Percentiles rank a stretch among this genome's conserved stretches.
Conservation (phyloP, 2,888 invertebrate species). For the Junonia oenone region DNA sequence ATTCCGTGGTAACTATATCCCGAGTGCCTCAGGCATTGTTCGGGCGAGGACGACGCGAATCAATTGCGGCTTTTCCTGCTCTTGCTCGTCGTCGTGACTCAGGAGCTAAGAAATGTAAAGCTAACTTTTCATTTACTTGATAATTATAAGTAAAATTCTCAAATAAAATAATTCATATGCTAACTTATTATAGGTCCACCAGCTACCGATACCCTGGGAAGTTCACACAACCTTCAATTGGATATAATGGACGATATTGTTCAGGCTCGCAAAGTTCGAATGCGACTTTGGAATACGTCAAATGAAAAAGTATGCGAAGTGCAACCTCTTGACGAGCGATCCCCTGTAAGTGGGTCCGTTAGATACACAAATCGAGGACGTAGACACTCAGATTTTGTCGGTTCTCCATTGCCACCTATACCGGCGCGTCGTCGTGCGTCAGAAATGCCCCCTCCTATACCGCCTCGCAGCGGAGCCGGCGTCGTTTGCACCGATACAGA, state of each 20-base stretch:
- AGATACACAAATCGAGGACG: conserved; percentile 82
- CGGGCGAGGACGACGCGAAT: conserved; percentile 88
- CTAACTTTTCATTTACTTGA: neutral
- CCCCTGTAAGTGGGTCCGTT: conserved; percentile 71
- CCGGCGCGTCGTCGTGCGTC: conserved; percentile 84
- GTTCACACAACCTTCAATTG: conserved; percentile 89
- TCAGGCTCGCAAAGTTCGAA: conserved; percentile 87
- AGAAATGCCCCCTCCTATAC: conserved; percentile 82
- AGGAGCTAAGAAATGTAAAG: conserved; percentile 64
- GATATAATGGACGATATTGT: conserved; percentile 95
- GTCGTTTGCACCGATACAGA: conserved; percentile 91
- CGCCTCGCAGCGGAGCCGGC: conserved; percentile 72
- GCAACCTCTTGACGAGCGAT: conserved; percentile 86
- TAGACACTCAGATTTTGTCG: conserved; percentile 87
- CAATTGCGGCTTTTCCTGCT: conserved; percentile 87
- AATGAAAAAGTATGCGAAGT: conserved; percentile 90
- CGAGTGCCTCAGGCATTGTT: conserved; percentile 88
- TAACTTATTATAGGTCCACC: conserved; percentile 78
- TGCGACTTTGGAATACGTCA: conserved; percentile 92
- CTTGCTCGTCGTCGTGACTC: conserved; percentile 69
- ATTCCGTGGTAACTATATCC: conserved; percentile 92
- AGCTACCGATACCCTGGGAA: conserved; percentile 85
- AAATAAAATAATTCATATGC: neutral
- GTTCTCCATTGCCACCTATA: conserved; percentile 80
- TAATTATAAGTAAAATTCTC: neutral